Conservation (phyloP, 2,888 invertebrate species). For the Agonopterix heracliana region DNA sequence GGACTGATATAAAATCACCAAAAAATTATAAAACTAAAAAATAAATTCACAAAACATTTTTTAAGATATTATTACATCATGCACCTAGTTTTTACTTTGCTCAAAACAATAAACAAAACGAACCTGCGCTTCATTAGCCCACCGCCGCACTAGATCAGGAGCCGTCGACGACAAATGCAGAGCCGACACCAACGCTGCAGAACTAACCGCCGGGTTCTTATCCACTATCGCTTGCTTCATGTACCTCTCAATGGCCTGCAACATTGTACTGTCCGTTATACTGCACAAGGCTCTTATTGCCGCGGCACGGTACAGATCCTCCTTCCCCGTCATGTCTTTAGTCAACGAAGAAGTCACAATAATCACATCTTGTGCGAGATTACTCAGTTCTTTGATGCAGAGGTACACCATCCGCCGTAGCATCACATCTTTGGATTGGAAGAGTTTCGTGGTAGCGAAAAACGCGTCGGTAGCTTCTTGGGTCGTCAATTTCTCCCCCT, state of each 20-base stretch:
- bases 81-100: no score
- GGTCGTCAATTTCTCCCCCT: slow-evolving; percentile 93
- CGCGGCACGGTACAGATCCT: slow-evolving; percentile 92
- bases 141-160: slow-evolving; percentile 95
- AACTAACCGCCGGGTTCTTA: slow-evolving; percentile 94
- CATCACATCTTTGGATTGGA: slow-evolving; percentile 97
- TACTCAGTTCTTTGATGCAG: slow-evolving; percentile 95
- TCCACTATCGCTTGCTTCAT: slow-evolving; percentile 99
- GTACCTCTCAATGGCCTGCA: slow-evolving; percentile 98
- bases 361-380: slow-evolving; percentile 98
- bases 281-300: slow-evolving; percentile 98
- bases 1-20: no score
- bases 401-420: slow-evolving; percentile 96
- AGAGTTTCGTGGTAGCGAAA: slow-evolving; percentile 99
- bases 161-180: slow-evolving; percentile 86
- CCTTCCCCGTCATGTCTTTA: slow-evolving; percentile 97
- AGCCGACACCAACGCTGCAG: slow-evolving; percentile 97
- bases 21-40: no score
- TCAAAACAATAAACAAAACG: no score
- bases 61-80: no score
- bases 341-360: slow-evolving; percentile 98
- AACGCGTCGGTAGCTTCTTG: slow-evolving; percentile 99
- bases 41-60: no score
- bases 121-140: slow-evolving; percentile 99
- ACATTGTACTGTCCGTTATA: slow-evolving; percentile 95